Conservation (phyloP, 1,140 invertebrate species). For the Dryas iulia region DNA sequence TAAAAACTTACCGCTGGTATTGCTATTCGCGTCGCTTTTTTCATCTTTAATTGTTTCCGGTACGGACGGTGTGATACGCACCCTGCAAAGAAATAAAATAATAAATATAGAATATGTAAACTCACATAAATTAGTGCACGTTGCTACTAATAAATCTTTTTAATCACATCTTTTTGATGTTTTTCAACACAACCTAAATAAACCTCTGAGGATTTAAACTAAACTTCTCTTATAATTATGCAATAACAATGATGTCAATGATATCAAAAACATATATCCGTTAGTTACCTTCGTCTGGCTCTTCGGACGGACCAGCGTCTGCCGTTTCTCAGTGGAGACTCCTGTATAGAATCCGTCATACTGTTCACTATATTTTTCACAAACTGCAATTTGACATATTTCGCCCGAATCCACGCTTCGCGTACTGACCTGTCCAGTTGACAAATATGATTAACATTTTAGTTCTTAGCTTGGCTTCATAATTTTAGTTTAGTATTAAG, state of each 20-base stretch:
- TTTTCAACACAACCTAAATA: no score
- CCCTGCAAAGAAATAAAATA: conserved; percentile 30
- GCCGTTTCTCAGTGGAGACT: conserved; percentile 42
- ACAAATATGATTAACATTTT: conserved; percentile 1
- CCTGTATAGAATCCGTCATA: conserved; percentile 21
- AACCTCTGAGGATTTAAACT: no score
- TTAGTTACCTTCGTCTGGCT: conserved; percentile 54
- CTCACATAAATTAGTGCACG: no score
- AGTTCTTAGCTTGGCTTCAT: background rate
- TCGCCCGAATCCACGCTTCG: conserved; percentile 89
- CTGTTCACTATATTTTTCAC: conserved; percentile 54
- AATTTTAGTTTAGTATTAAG: background rate
- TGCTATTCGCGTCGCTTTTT: conserved; percentile 69
- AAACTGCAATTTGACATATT: conserved; percentile 83
- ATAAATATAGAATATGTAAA: no score
- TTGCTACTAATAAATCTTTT: no score
- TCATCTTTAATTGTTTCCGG: conserved; percentile 68
- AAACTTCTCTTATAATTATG: no score
- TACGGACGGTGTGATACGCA: conserved; percentile 48
- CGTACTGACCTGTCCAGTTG: conserved; percentile 81
- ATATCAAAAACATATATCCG: no score
- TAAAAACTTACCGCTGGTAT: conserved; percentile 57
- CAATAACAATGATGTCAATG: no score
- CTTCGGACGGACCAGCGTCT: conserved; percentile 74
- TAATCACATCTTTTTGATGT: no score